Conservation (phyloP, 1,140 invertebrate species). For the Delia radicum region DNA sequence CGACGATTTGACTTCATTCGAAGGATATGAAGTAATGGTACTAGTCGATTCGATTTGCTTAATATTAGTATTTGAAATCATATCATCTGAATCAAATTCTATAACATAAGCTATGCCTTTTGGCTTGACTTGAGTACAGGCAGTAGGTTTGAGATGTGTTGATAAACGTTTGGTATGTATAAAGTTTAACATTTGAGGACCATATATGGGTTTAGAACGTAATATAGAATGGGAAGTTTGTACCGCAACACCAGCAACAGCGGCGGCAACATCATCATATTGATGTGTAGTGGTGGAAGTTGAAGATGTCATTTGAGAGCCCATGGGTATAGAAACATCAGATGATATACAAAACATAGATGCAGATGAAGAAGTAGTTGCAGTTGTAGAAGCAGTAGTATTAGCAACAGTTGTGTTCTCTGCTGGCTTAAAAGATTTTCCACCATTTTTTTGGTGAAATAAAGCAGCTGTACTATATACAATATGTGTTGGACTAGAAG, state of each 20-base stretch:
- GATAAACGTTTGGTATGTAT: neutral
- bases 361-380: conserved; percentile 26
- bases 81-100: conserved; percentile 29
- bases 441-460: neutral
- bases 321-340: conserved; percentile 50
- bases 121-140: conserved; percentile 34
- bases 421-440: neutral
- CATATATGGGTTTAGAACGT: conserved; percentile 28
- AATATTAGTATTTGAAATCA: neutral
- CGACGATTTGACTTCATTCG: neutral
- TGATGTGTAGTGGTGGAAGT: conserved; percentile 49
- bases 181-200: no score
- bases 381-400: conserved; percentile 1
- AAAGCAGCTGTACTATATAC: neutral
- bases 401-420: neutral
- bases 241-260: conserved; percentile 23
- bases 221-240: conserved; percentile 26
- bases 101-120: conserved; percentile 39
- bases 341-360: conserved; percentile 49
- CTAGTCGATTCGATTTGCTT: neutral
- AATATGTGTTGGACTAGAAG: neutral
- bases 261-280: conserved; percentile 47
- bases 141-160: neutral
- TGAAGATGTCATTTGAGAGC: conserved; percentile 34
- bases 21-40: neutral